Conservation (phyloP, 2,113 vertebrate genomes). For the Cervus canadensis region DNA sequence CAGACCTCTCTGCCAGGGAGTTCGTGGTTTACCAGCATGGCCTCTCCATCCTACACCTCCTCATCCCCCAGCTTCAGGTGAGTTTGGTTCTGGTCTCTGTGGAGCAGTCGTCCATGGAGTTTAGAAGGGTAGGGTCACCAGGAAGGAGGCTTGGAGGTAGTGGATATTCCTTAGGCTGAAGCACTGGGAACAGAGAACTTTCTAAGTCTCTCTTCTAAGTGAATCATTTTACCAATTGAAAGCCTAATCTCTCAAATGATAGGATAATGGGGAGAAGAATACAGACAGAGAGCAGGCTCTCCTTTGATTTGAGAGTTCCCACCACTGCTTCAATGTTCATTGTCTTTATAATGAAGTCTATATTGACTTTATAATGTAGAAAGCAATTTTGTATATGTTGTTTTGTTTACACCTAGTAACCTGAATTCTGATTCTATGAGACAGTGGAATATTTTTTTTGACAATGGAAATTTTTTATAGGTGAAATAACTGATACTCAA, state of each 20-base stretch:
- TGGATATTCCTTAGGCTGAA: neutral
- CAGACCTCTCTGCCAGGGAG: slow-evolving; percentile 84
- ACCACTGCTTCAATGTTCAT: neutral
- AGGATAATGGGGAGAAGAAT: neutral
- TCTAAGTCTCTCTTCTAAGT: neutral
- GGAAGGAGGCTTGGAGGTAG: neutral
- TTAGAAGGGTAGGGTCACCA: neutral
- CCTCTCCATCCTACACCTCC: slow-evolving; percentile 81
- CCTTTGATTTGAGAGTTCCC: neutral
- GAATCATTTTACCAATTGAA: neutral
- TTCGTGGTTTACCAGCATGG: slow-evolving; percentile 88
- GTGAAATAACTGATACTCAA: neutral
- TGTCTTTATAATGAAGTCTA: neutral
- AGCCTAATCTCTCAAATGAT: slow-evolving; percentile 29
- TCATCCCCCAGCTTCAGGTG: slow-evolving; percentile 82
- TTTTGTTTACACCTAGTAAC: neutral
- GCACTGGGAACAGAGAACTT: neutral
- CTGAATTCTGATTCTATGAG: neutral
- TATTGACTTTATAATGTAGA: neutral
- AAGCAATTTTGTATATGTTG: neutral
- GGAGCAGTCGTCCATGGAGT: neutral
- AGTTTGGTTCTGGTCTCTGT: slow-evolving; percentile 39
- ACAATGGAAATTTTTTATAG: neutral
- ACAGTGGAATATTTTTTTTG: neutral
- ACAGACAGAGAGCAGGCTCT: neutral